These are phyloP conservation scores for Enteromius trimaculatus DNA, from an alignment of 2,797 vertebrate genomes.

Conservation along the genomic window DNA sequence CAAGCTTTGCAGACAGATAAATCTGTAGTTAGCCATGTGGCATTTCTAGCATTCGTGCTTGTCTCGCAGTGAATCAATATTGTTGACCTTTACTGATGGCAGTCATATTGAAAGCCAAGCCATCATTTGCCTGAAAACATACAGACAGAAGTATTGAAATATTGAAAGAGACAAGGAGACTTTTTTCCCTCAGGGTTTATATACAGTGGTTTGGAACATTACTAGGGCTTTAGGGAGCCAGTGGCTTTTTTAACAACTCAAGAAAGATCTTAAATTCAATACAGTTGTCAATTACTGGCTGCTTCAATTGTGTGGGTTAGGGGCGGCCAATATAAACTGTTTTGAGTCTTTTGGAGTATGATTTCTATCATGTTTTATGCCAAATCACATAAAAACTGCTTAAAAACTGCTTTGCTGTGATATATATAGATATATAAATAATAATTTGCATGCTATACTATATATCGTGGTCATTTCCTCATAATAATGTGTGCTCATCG, in stretches of 20 bases:
- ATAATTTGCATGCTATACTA: neutral
- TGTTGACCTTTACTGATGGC: slow-evolving; percentile 57
- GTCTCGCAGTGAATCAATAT: slow-evolving; percentile 52
- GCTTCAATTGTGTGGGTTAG: slow-evolving; percentile 7
- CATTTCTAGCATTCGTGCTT: slow-evolving; percentile 51
- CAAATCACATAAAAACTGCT: neutral
- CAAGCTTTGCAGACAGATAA: slow-evolving; percentile 43
- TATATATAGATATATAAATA: too few relatives aligned
- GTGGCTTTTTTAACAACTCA: slow-evolving; percentile 25
- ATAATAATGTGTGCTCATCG: neutral
- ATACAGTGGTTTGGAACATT: slow-evolving; percentile 29
- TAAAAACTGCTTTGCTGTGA: neutral
- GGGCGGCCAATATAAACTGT: neutral
- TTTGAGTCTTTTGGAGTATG: neutral
- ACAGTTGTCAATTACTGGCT: slow-evolving; percentile 29
- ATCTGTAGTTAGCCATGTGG: slow-evolving; percentile 55
- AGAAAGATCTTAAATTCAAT: slow-evolving; percentile 51
- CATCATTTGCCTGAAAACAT: slow-evolving; percentile 44
- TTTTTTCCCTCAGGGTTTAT: slow-evolving; percentile 16
- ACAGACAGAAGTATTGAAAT: slow-evolving; percentile 36
- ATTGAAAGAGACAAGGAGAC: slow-evolving; percentile 44
- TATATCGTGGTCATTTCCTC: neutral
- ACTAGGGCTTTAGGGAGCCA: slow-evolving; percentile 17
- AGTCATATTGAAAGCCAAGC: slow-evolving; percentile 40
- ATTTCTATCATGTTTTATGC: neutral